Conservation (phyloP, 2,797 vertebrate genomes). For the Xerus rutilus region DNA sequence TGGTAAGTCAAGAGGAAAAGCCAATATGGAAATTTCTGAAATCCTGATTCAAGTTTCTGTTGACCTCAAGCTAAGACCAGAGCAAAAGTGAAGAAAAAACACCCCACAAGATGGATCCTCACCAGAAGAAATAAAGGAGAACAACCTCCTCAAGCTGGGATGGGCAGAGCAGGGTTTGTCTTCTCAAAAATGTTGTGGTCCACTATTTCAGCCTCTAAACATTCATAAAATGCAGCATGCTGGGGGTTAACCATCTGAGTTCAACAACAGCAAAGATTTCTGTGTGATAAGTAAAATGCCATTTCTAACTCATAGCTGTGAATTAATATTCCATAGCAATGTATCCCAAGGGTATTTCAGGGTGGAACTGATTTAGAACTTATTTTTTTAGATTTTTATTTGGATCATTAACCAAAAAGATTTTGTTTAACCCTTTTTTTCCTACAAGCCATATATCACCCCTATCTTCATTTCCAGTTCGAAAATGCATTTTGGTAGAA, state of each 20-base stretch:
- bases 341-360: background rate
- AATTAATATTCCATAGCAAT: background rate
- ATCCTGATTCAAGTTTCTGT: conserved; percentile 24
- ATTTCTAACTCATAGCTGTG: background rate
- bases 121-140: conserved; percentile 23
- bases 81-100: background rate
- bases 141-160: background rate
- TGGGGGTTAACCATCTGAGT: background rate
- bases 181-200: background rate
- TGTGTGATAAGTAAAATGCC: conserved; percentile 20
- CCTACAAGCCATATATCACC: background rate
- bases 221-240: background rate
- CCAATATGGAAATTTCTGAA: conserved; percentile 27
- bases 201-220: background rate
- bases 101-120: background rate
- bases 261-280: background rate
- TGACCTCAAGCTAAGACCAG: background rate
- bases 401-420: conserved; percentile 12
- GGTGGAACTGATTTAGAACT: background rate
- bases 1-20: background rate
- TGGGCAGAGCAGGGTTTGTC: background rate
- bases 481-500: background rate
- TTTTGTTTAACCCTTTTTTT: background rate
- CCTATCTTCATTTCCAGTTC: background rate
- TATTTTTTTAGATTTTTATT: conserved; percentile 22